Percentiles rank a stretch among this genome's conserved stretches.
Conservation (phyloP, 2,888 invertebrate species). For the Litoditis marina region DNA sequence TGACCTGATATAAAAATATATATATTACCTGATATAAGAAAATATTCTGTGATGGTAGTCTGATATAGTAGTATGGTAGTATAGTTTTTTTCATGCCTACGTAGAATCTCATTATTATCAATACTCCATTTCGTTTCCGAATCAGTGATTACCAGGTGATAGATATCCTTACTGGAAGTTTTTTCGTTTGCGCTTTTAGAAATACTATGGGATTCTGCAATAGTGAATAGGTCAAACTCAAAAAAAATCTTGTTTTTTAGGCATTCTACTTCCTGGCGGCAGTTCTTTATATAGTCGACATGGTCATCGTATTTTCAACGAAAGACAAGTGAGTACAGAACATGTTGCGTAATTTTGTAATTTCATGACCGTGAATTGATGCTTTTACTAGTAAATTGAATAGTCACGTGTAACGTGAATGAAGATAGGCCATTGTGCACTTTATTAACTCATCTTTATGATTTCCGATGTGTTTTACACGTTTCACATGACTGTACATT, state of each 20-base stretch:
- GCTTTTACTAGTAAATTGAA: not conserved
- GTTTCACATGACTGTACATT: not conserved
- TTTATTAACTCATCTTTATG: not conserved
- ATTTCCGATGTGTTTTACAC: not conserved
- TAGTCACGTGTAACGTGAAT: not conserved
- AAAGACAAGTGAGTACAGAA: conserved; percentile 46
- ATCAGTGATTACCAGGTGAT: not conserved
- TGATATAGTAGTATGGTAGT: no score
- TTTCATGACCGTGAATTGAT: not conserved
- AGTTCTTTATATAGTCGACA: conserved; percentile 53
- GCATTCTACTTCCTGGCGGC: conserved; percentile 59
- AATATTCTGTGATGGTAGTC: no score
- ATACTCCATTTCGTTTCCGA: not conserved
- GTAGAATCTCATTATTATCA: no score
- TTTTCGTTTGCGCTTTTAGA: not conserved
- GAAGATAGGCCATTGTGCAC: not conserved
- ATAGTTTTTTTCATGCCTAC: no score
- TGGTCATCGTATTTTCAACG: conserved; percentile 51
- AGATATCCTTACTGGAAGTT: not conserved
- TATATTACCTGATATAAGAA: no score
- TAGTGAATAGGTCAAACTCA: no score
- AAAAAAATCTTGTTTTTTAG: conserved; percentile 25
- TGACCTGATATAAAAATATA: no score
- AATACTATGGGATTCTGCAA: no score
- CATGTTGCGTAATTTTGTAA: conserved; percentile 4